phyloP scores from a whole-genome alignment of 2,888 invertebrate genomes.

The Pinctada fucata region DNA sequence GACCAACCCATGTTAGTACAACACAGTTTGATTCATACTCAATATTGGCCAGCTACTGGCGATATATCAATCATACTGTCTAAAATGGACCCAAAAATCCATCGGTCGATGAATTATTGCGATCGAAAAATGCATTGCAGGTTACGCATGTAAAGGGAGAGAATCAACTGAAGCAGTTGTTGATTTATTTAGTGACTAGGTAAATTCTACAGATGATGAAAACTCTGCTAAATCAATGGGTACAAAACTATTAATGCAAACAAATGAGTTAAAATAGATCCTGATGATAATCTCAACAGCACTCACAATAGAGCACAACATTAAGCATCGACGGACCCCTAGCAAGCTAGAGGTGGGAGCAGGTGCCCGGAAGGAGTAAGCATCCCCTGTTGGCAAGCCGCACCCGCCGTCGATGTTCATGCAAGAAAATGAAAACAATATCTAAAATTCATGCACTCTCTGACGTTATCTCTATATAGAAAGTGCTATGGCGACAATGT shows the following conservation, averaged over 20 bases:
- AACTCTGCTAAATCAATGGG: background rate
- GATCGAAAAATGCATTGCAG: slow-evolving; percentile 43
- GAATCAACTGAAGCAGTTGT: slow-evolving; percentile 44
- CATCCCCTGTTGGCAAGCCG: too few relatives aligned
- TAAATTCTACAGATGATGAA: slow-evolving; percentile 14
- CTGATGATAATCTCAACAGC: too few relatives aligned
- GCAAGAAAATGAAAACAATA: too few relatives aligned
- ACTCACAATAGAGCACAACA: too few relatives aligned
- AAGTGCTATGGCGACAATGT: too few relatives aligned
- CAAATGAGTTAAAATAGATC: too few relatives aligned
- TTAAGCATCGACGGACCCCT: too few relatives aligned
- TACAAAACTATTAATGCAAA: background rate
- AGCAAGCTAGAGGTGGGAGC: too few relatives aligned
- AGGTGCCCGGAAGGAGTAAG: too few relatives aligned
- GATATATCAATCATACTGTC: slow-evolving; percentile 54
- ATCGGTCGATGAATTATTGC: slow-evolving; percentile 47
- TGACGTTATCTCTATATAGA: too few relatives aligned
- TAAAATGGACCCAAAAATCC: slow-evolving; percentile 48
- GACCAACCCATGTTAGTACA: slow-evolving; percentile 55
- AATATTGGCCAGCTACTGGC: slow-evolving; percentile 48
- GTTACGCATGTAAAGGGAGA: slow-evolving; percentile 55
- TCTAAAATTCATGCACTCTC: too few relatives aligned
- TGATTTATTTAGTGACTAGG: slow-evolving; percentile 46
- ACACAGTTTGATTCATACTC: slow-evolving; percentile 50
- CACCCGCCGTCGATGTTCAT: too few relatives aligned